phyloP scores from a whole-genome alignment of 2,888 invertebrate genomes.

The Strigamia maritima region DNA sequence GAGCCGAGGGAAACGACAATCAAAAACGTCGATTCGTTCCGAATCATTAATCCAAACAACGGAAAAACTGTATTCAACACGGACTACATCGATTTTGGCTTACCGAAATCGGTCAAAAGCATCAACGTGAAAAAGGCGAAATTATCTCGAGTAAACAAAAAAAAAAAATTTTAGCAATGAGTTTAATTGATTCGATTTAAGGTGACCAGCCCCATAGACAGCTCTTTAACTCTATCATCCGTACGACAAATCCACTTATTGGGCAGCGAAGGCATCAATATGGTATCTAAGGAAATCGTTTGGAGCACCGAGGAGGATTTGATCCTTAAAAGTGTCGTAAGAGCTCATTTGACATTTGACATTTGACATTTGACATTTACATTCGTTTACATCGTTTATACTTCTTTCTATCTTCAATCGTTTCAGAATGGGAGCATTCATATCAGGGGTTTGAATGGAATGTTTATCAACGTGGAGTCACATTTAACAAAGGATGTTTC shows the following conservation, averaged over 20 bases:
- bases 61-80: conserved; percentile 71
- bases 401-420: no score
- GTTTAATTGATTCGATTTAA: conserved; percentile 31
- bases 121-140: conserved; percentile 46
- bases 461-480: conserved; percentile 45
- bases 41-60: conserved; percentile 64
- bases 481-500: conserved; percentile 43
- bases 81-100: conserved; percentile 66
- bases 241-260: conserved; percentile 66
- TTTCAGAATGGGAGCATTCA: conserved; percentile 48
- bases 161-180: not conserved
- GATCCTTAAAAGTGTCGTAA: conserved; percentile 58
- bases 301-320: conserved; percentile 78
- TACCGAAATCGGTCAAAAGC: conserved; percentile 63
- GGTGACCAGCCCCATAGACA: conserved; percentile 68
- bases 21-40: conserved; percentile 64
- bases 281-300: conserved; percentile 62
- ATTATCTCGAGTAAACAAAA: conserved; percentile 44
- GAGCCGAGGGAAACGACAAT: conserved; percentile 21
- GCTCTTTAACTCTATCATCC: conserved; percentile 65
- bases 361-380: no score
- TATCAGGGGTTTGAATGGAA: conserved; percentile 46
- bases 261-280: conserved; percentile 69
- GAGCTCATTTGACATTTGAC: conserved; percentile 22
- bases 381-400: no score